These are phyloP conservation scores for Psettodes erumei DNA, from an alignment of 2,113 vertebrate genomes.

Conservation along the genomic window DNA sequence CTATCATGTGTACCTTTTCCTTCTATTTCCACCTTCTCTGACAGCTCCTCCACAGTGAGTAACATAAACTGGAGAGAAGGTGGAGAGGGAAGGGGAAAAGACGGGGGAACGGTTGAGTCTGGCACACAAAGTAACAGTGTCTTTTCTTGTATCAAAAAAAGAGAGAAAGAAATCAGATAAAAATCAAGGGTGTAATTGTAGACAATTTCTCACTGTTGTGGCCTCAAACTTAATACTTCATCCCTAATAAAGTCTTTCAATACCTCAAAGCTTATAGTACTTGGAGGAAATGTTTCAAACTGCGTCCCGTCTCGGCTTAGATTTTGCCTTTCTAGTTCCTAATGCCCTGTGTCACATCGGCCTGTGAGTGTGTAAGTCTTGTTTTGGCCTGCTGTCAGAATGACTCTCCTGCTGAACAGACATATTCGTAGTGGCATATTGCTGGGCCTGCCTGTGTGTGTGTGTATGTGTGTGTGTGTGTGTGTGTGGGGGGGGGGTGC, in stretches of 20 bases:
- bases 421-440: slow-evolving; percentile 79
- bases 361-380: slow-evolving; percentile 70
- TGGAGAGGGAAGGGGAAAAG: slow-evolving; percentile 15
- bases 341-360: slow-evolving; percentile 76
- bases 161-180: not conserved
- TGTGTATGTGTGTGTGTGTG: not conserved
- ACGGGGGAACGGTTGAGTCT: slow-evolving; percentile 41
- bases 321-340: slow-evolving; percentile 57
- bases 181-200: slow-evolving; percentile 34
- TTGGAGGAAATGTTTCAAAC: slow-evolving; percentile 53
- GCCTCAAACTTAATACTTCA: slow-evolving; percentile 40
- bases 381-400: slow-evolving; percentile 81
- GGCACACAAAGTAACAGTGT: slow-evolving; percentile 36
- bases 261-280: slow-evolving; percentile 43
- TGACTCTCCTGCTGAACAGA: slow-evolving; percentile 67
- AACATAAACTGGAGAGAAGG: slow-evolving; percentile 52
- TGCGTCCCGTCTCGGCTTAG: slow-evolving; percentile 31
- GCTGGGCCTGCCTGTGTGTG: slow-evolving; percentile 57
- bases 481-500: slow-evolving; percentile 12
- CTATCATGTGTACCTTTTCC: slow-evolving; percentile 50
- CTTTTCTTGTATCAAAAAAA: slow-evolving; percentile 3
- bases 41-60: slow-evolving; percentile 62
- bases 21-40: slow-evolving; percentile 59
- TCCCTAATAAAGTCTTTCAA: slow-evolving; percentile 26
- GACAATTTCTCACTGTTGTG: slow-evolving; percentile 29